Evolutionary conservation across 2,888 invertebrate species (phyloP).

Genomic region (Neria commutata): DNA sequence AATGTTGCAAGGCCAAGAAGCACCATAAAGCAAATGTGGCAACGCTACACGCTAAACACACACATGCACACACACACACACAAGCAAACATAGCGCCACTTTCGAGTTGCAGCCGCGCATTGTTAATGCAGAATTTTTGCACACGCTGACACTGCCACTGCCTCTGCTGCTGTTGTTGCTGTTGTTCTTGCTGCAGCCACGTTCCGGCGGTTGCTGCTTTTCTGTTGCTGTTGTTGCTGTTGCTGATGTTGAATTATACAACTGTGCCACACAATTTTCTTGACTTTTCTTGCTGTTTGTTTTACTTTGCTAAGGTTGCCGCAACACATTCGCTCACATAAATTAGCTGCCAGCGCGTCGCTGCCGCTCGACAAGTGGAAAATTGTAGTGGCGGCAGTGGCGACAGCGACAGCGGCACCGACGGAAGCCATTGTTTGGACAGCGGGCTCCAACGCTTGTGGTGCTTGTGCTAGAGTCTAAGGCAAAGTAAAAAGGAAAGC

Average conservation of each 20-base stretch:
- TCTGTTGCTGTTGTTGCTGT: not conserved
- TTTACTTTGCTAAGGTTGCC: not conserved
- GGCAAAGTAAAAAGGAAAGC: too few relatives aligned
- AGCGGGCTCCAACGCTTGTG: not conserved
- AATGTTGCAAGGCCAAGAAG: not conserved
- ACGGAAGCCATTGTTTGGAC: not conserved
- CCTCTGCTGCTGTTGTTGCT: not conserved
- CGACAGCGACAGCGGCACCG: too few relatives aligned
- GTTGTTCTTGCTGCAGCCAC: not conserved
- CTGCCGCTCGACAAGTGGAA: conserved; percentile 29
- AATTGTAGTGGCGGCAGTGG: conserved; percentile 40
- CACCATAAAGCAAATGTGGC: not conserved
- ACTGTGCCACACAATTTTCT: not conserved
- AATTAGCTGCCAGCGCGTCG: conserved; percentile 47
- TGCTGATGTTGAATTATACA: not conserved
- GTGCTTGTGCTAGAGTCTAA: not conserved
- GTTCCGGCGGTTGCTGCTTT: not conserved
- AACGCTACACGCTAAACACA: too few relatives aligned
- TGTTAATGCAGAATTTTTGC: not conserved
- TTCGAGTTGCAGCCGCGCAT: conserved; percentile 1
- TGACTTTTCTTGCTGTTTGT: not conserved
- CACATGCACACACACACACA: not conserved
- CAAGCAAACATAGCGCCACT: not conserved
- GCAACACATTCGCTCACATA: conserved; percentile 32
- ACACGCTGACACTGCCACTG: not conserved